These are phyloP conservation scores for Caenorhabditis sp. DNA, from an alignment of 2,888 invertebrate species.

Conservation along the genomic window DNA sequence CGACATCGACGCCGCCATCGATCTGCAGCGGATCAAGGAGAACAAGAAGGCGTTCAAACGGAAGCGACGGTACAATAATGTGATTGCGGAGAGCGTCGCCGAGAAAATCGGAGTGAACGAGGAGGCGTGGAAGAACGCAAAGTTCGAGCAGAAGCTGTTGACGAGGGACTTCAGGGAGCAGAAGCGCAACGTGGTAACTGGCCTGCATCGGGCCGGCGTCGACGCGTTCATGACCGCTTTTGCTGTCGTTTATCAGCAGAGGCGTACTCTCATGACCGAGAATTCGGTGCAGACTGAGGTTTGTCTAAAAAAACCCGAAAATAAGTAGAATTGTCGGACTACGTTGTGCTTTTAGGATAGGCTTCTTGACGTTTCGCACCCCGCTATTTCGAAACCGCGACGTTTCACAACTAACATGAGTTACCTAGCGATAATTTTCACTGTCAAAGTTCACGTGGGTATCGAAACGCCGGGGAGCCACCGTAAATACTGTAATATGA, in stretches of 20 bases:
- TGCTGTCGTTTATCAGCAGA: conserved; percentile 65
- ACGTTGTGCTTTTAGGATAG: too few species aligned
- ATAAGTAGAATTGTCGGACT: too few species aligned
- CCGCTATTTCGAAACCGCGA: too few species aligned
- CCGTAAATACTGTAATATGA: too few species aligned
- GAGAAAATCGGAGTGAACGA: conserved; percentile 40
- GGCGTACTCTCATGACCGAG: conserved; percentile 44
- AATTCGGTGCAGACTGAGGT: conserved; percentile 14
- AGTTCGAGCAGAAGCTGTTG: conserved; percentile 24
- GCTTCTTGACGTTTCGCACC: too few species aligned
- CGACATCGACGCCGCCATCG: conserved; percentile 73
- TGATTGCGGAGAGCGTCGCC: conserved; percentile 34
- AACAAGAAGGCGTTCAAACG: conserved; percentile 48
- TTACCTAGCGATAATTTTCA: too few species aligned
- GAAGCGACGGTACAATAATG: conserved; percentile 42
- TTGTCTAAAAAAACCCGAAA: too few species aligned
- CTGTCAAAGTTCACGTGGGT: too few species aligned
- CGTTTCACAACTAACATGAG: too few species aligned
- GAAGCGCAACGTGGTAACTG: conserved; percentile 40
- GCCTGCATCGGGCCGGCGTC: conserved; percentile 72
- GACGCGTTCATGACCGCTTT: conserved; percentile 78
- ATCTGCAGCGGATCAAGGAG: conserved; percentile 65
- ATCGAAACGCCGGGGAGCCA: too few species aligned
- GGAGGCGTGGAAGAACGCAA: conserved; percentile 37
- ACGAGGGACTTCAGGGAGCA: conserved; percentile 34